Conservation (phyloP, 2,888 invertebrate genomes). For the Aporophyla lueneburgensis region DNA sequence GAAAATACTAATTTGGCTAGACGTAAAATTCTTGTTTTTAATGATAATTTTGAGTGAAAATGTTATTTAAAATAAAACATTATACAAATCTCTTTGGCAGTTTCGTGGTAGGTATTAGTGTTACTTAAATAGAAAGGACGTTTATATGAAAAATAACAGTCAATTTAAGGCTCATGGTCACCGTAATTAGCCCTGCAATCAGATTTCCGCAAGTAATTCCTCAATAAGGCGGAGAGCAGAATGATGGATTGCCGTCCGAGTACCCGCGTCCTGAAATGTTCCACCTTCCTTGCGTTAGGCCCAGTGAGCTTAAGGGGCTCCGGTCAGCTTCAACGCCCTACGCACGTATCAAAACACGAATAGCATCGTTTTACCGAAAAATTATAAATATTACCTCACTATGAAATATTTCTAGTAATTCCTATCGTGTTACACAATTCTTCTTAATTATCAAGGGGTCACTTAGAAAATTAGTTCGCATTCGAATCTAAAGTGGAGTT, state of each 20-base stretch:
- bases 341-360: slow-evolving; percentile 8
- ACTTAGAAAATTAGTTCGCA: slow-evolving; percentile 3
- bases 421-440: no score
- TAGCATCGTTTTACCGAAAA: no score
- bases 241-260: slow-evolving; percentile 52
- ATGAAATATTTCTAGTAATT: no score
- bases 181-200: slow-evolving; percentile 36
- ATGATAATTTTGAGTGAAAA: no score
- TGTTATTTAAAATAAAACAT: no score
- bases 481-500: not conserved
- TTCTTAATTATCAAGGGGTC: not conserved
- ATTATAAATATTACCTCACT: no score
- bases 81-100: not conserved
- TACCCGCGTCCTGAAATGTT: slow-evolving; percentile 31
- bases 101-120: not conserved
- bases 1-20: not conserved
- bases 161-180: not conserved
- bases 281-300: slow-evolving; percentile 42
- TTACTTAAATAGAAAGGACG: not conserved
- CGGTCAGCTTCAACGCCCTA: slow-evolving; percentile 27
- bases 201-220: slow-evolving; percentile 46
- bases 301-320: slow-evolving; percentile 22
- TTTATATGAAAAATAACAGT: not conserved
- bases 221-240: slow-evolving; percentile 20
- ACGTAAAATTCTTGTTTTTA: not conserved